Conservation (phyloP, 1,140 invertebrate species). For the Rhysida immarginata region DNA sequence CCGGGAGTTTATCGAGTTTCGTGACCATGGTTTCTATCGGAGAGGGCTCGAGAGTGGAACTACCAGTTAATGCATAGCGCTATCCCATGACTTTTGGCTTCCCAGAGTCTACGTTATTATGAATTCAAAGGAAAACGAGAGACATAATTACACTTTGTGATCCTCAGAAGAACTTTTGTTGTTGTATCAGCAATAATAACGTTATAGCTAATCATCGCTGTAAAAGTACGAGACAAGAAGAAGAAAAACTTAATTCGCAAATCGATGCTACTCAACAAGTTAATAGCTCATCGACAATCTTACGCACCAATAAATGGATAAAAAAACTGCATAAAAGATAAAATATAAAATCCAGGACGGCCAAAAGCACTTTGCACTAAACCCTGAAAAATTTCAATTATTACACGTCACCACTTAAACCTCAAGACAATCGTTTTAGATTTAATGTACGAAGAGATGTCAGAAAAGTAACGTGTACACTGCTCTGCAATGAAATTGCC, state of each 20-base stretch:
- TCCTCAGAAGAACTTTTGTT: constrained; percentile 59
- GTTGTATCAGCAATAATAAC: constrained; percentile 78
- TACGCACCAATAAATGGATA: constrained; percentile 71
- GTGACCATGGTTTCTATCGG: too few species aligned
- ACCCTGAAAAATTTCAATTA: constrained; percentile 40
- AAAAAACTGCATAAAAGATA: constrained; percentile 62
- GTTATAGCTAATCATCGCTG: constrained; percentile 83
- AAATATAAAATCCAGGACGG: constrained; percentile 55
- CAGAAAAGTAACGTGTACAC: neutral
- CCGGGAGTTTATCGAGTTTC: too few species aligned
- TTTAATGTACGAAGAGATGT: too few species aligned
- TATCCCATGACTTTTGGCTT: too few species aligned
- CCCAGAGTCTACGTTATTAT: too few species aligned
- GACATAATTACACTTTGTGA: constrained; percentile 25
- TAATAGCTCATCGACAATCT: neutral
- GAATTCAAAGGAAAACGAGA: too few species aligned
- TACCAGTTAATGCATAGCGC: too few species aligned
- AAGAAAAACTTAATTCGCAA: neutral
- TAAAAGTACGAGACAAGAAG: constrained; percentile 24
- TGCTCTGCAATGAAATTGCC: too few species aligned
- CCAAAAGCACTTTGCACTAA: constrained; percentile 71
- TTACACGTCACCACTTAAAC: too few species aligned
- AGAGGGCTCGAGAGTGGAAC: too few species aligned
- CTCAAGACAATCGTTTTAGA: too few species aligned
- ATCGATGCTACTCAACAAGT: neutral